These are phyloP conservation scores for Diadema setosum DNA, from an alignment of 35 echinoderm and acorn worm genomes.

Conservation along the genomic window DNA sequence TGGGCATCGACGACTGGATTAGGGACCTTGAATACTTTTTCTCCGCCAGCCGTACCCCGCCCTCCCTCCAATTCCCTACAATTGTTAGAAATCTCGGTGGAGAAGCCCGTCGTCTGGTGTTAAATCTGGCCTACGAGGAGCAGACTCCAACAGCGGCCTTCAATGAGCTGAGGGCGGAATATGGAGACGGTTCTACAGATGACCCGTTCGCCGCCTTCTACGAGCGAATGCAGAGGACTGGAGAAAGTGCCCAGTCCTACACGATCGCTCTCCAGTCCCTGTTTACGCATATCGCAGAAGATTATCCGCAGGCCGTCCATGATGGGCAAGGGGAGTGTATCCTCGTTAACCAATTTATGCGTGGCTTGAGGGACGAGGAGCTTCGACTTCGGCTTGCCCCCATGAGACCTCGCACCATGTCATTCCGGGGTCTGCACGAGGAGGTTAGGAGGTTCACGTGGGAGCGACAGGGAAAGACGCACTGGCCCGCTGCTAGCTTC, in stretches of 20 bases:
- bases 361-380: neutral
- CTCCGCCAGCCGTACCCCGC: too few relatives aligned
- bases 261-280: neutral
- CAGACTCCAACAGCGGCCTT: neutral
- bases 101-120: too few relatives aligned
- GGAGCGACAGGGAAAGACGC: neutral
- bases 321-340: neutral
- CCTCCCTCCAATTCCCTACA: constrained; percentile 5
- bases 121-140: neutral
- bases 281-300: neutral
- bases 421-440: neutral
- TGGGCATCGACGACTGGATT: constrained; percentile 40
- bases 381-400: neutral
- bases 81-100: constrained; percentile 22
- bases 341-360: constrained; percentile 4
- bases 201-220: constrained; percentile 21
- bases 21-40: constrained; percentile 5
- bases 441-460: neutral
- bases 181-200: neutral
- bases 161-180: too few relatives aligned
- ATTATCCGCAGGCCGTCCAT: neutral
- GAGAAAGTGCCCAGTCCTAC: neutral
- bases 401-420: too few relatives aligned
- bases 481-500: neutral
- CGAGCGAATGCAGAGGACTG: neutral